Base-by-base conservation (phyloP, 1,140 invertebrate genomes). In the Ganaspis sp. region DNA sequence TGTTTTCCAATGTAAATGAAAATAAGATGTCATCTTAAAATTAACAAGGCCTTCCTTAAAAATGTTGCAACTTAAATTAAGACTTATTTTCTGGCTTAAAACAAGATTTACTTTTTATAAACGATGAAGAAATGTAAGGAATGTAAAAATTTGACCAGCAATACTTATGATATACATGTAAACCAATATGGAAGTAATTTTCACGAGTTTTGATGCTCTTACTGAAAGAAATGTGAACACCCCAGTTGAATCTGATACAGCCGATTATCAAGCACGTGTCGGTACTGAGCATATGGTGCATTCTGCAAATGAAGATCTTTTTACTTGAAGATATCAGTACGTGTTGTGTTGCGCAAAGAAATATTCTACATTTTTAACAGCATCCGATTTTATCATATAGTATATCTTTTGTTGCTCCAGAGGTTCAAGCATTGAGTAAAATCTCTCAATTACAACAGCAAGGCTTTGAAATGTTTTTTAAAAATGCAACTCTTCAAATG, bases 221-320 rank as follows among this genome's bases (percentile, higher is more conserved):
- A 34, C 11, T 17, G 45, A 8, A 17, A n/a, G 45, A 49, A 49
- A 49, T 17, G n/a, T 49, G 45, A 49, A 49, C 45, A 49, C 45
- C 45, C 45, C 17, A 17, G 19, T 49, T 5, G 11, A 17, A 49
- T 49, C 19, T n/a, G 45, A 49, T 49, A n/a, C n/a, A 49, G 45
- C 45, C 45, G 45, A 49, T 49, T 49, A 49, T n/a, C 45, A 49
- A 49, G 45, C 45, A 49, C 45, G 45, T 49, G 45, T 17, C 45
- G 15, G 15, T 49, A 17, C 15, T n/a, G 4, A 17, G 45, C 45
- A 49, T 49, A 49, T 49, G 45, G 17, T 19, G 19, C 29, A 34
- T 34, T 34, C 6, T 49, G 45, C 17, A 49, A 49, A 49, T 49
- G n/a, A 17, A 49, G 45, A 49, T 17, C 4, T 49, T 17, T n/a